phyloP scores from a whole-genome alignment of 2,888 invertebrate species.

The Oxyteleia sp. region DNA sequence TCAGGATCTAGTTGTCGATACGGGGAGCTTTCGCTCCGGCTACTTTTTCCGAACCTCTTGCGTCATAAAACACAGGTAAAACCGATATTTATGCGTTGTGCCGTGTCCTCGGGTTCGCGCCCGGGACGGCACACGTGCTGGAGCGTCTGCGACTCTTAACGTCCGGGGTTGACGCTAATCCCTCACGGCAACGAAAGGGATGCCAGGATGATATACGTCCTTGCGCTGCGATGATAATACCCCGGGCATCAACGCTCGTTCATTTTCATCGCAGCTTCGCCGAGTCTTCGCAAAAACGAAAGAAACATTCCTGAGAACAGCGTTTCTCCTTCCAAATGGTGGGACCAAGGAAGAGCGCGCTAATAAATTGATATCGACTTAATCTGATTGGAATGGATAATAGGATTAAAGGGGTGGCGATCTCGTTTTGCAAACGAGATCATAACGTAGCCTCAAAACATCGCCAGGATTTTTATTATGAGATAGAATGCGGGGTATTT shows the following conservation, averaged over 20 bases:
- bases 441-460: no score
- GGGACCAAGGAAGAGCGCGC: constrained; percentile 36
- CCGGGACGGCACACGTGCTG: constrained; percentile 74
- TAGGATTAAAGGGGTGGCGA: no score
- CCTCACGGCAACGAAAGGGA: constrained; percentile 85
- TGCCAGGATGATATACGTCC: constrained; percentile 84
- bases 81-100: constrained; percentile 86
- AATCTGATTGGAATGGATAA: constrained; percentile 44
- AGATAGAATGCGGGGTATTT: no score
- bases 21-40: constrained; percentile 62
- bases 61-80: constrained; percentile 87
- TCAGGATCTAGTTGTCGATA: constrained; percentile 87
- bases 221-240: constrained; percentile 87
- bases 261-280: constrained; percentile 63
- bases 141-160: constrained; percentile 76
- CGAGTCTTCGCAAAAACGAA: constrained; percentile 57
- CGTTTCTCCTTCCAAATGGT: constrained; percentile 32
- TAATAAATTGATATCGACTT: constrained; percentile 59
- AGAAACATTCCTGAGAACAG: constrained; percentile 69
- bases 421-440: no score
- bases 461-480: no score
- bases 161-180: constrained; percentile 86
- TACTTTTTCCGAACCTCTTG: constrained; percentile 71
- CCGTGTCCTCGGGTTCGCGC: constrained; percentile 79
- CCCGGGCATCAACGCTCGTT: constrained; percentile 74